Base-by-base conservation (phyloP, 2,113 vertebrate genomes). In the Ivindomyrus marchei region DNA sequence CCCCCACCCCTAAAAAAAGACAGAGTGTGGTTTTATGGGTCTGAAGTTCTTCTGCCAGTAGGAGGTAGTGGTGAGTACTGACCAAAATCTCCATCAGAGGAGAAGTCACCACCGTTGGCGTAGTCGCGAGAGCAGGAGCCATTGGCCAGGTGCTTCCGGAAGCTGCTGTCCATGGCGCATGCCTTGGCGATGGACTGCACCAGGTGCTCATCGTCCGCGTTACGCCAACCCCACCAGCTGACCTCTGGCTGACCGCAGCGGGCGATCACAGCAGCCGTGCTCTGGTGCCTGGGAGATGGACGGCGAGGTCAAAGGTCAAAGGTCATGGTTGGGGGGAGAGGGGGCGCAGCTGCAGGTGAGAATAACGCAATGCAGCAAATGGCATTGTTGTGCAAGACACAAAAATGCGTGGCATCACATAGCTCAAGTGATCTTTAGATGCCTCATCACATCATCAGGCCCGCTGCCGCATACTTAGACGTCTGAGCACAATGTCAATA, bases 161-260 rank as follows among this genome's bases (percentile, higher is more conserved):
- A 96, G 91, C 93, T 96, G 1, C 95, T 93, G 91, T 98, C 97
- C 5, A 97, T 96, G 9, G 97, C 97, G 42, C 98, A 99, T 56
- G 98, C 98, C 94, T 97, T 99, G 94, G 98, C 97, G 24, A 99
- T 97, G 7, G 98, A 98, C 93, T 99, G 98, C 11, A 99, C 97
- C 87, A 99, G 95, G 93, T 98, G 97, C 90, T 99, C 98, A 0
- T 99, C 98, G 0, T 99, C 98, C 0, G 98, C 97, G 1, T 98
- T 99, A 87, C 98, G 96, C 98, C 98, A 99, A 91, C 98, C 98
- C 98, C 98, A 99, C 98, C 98, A 99, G 94, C 98, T 99, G 93
- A 99, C 98, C 95, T 99, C 98, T 0, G 98, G 98, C 93, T 99
- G 98, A 11, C 98, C 98, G 0, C 98, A 99, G 90, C 98, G 98